Conservation (phyloP, 2,888 invertebrate species). For the Drosophila longiperda region DNA sequence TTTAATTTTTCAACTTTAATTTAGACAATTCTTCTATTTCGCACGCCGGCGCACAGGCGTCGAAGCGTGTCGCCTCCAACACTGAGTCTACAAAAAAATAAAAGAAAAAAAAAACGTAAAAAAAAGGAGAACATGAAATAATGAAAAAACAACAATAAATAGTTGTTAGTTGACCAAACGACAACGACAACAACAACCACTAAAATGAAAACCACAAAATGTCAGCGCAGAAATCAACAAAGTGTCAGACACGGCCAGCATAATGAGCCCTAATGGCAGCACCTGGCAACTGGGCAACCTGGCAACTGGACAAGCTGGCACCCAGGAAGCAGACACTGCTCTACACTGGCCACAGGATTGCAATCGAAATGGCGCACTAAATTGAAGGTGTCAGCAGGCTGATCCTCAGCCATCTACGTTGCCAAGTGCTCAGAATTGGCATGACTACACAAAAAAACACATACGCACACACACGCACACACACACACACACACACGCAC, state of each 20-base stretch:
- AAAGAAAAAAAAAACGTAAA: neutral
- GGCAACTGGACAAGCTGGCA: neutral
- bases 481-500: neutral
- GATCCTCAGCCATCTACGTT: constrained; percentile 45
- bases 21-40: constrained; percentile 75
- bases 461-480: neutral
- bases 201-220: constrained; percentile 56
- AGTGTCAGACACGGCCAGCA: constrained; percentile 61
- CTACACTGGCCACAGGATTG: constrained; percentile 11
- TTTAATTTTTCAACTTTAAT: constrained; percentile 79
- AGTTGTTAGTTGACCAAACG: constrained; percentile 25
- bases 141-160: constrained; percentile 44
- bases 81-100: neutral
- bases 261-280: constrained; percentile 72
- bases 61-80: constrained; percentile 64
- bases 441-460: neutral
- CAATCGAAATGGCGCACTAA: constrained; percentile 36
- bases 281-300: constrained; percentile 32
- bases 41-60: constrained; percentile 61
- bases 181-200: constrained; percentile 8
- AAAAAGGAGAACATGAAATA: constrained; percentile 18
- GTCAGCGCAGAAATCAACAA: constrained; percentile 71
- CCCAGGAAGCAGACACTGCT: neutral
- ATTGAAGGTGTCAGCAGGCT: constrained; percentile 73
- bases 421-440: constrained; percentile 34